Percentiles rank a stretch among this genome's conserved stretches.
Evolutionary conservation across 2,888 invertebrate species (phyloP).

Genomic region (Caenorhabditis japonica): DNA sequence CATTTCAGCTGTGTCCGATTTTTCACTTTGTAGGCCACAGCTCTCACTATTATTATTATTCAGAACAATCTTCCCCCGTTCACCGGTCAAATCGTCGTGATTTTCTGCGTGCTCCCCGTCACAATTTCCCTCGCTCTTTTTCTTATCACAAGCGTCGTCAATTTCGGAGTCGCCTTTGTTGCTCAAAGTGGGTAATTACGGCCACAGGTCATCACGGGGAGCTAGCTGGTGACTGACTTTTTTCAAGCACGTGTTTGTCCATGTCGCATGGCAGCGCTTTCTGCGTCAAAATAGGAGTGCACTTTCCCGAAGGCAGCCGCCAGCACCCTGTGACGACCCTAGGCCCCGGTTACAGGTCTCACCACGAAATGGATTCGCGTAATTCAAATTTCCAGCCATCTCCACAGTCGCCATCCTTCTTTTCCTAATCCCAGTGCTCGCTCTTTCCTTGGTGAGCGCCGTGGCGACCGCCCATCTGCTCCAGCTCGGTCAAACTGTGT

Average conservation of each 20-base stretch:
- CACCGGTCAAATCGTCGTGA: constrained; percentile 29
- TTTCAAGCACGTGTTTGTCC: not conserved
- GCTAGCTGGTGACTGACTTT: not conserved
- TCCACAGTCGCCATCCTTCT: constrained; percentile 21
- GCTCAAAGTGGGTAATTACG: constrained; percentile 24
- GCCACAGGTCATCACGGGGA: not conserved
- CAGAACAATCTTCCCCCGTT: constrained; percentile 23
- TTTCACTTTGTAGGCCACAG: not conserved
- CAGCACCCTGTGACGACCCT: too few relatives aligned
- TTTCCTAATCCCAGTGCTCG: constrained; percentile 16
- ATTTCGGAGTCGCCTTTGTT: constrained; percentile 36
- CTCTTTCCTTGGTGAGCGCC: constrained; percentile 12
- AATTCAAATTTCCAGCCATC: constrained; percentile 20
- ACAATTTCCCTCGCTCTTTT: constrained; percentile 30
- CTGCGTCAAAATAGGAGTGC: too few relatives aligned
- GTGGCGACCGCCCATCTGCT: constrained; percentile 33
- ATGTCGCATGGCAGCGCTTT: too few relatives aligned
- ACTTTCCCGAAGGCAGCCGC: too few relatives aligned
- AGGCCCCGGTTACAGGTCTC: too few relatives aligned
- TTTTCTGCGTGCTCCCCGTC: constrained; percentile 37
- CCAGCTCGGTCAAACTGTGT: constrained; percentile 19
- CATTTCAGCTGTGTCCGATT: not conserved
- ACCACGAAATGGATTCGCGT: not conserved
- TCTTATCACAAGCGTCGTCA: constrained; percentile 30
- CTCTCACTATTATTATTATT: too few relatives aligned